Evolutionary conservation across 2,113 vertebrate species (phyloP), one percentile per base, ranked within the genome.

Genomic region (Pachyramphus minor): DNA sequence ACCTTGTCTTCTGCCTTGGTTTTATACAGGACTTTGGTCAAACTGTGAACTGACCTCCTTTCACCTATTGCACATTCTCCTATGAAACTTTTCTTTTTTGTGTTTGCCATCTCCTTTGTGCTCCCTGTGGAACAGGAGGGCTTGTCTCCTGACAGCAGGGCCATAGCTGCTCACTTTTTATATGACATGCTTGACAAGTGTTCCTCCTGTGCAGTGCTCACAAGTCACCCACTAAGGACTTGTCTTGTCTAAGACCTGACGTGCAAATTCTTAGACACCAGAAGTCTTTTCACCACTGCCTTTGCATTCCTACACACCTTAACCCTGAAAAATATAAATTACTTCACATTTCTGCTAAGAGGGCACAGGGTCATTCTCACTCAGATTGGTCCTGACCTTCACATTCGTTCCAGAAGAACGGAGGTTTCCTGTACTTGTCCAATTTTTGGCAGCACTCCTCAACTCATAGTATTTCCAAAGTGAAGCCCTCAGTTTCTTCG

Each of bases 321-420:
- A 33, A 30, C 23, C 41, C 11, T 33, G 6, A 44, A 21, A 19
- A 68, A 67, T 7, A 66, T 1, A 9, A 74, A 53, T 20, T 3
- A 53, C 10, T 67, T 85, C 33, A 27, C 10, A 25, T 39, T 91
- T 45, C 41, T 60, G 24, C 11, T 59, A 22, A 72, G 56, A 56
- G 58, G 27, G 25, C 28, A 41, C 23, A 18, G 41, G 14, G 13
- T 41, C 11, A 41, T 42, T 69, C 49, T 64, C 2, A 4, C 24
- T 49, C 6, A 30, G 2, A 67, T 23, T 66, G 23, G 11, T 41
- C 55, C 77, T 47, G 47, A 82, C 35, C 53, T 67, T 53, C 42
- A 27, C 8, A 3, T 28, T 50, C 0, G 0, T 31, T 87, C 72
- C 50, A 67, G 41, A n/a, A 83, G 21, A 73, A 27, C 0, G 0